phyloP scores from a whole-genome alignment of 2,888 invertebrate species.

The Tiphia femorata region DNA sequence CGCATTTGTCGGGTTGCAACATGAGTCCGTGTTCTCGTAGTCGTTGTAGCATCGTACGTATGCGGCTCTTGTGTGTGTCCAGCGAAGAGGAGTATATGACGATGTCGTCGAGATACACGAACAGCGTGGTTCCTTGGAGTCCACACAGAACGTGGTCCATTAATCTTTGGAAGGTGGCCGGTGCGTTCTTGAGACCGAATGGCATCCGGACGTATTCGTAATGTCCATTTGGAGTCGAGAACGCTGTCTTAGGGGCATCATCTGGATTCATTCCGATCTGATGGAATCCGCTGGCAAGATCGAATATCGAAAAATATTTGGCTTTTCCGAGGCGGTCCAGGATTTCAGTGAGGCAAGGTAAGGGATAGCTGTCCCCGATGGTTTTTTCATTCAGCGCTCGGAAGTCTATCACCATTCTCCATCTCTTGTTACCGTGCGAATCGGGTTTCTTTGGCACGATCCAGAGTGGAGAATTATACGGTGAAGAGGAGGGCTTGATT shows the following conservation, averaged over 20 bases:
- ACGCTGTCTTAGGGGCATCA: neutral
- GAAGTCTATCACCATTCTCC: too few relatives aligned
- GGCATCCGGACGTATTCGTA: slow-evolving; percentile 14
- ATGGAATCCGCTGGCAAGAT: slow-evolving; percentile 8
- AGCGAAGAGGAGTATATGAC: neutral
- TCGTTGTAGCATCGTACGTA: neutral
- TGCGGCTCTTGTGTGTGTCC: neutral
- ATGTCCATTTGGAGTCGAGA: slow-evolving; percentile 5
- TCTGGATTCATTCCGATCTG: slow-evolving; percentile 6
- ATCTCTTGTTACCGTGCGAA: too few relatives aligned
- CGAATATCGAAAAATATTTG: neutral
- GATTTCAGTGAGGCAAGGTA: too few relatives aligned
- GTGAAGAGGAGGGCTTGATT: too few relatives aligned
- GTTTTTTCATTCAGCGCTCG: too few relatives aligned
- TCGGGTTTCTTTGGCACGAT: too few relatives aligned
- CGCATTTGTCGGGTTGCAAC: neutral
- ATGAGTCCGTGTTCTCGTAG: neutral
- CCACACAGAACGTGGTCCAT: neutral
- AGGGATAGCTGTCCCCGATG: too few relatives aligned
- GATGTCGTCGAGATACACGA: neutral
- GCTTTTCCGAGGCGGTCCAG: neutral
- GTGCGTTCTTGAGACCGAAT: slow-evolving; percentile 10
- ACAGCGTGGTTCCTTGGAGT: neutral
- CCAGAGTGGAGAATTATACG: too few relatives aligned
- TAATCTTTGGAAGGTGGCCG: slow-evolving; percentile 1